Evolutionary conservation across 1,140 invertebrate genomes (phyloP), one percentile per base, ranked within the genome.

Genomic region (Leptinotarsa texana): DNA sequence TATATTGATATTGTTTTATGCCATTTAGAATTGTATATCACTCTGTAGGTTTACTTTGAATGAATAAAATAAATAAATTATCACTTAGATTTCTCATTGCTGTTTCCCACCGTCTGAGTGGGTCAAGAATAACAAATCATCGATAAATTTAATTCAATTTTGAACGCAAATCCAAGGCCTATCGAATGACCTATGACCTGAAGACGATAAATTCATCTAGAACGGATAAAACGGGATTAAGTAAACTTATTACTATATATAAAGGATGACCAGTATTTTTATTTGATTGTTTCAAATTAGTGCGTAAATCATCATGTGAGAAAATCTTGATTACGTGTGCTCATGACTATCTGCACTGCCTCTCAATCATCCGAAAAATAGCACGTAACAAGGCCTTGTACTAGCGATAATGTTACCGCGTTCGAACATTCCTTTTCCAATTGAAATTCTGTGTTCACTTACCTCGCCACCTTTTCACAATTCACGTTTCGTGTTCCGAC

Each of bases 201-300:
- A 57, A 57, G 51, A 18, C 51, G 51, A 57, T 57, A 17, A n/a
- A 13, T 18, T n/a, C 15, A 42, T 42, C 33, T 42, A 15, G 51
- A n/a, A 57, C 51, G n/a, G n/a, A 57, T 57, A 57, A 15, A 57
- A 57, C 51, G 51, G n/a, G 51, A 57, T 57, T 57, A 57, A 17
- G 51, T n/a, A 3, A 57, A 57, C 51, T 57, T n/a, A 57, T 57
- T 57, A 57, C 51, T 57, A n/a, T 57, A 15, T 5, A 17, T 57
- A n/a, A 57, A 18, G 3, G 15, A 57, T 57, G 15, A 18, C 51
- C 51, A 57, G 51, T 17, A 18, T 57, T 13, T 57, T n/a, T 15
- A 57, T n/a, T 57, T 57, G 17, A 11, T 42, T 42, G 8, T 42
- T 42, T 42, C 33, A 42, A 33, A 11, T 42, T 2, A 11, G 33